Evolutionary conservation across 1,140 invertebrate species (phyloP).

Genomic region (Zaprionus lachaisei): DNA sequence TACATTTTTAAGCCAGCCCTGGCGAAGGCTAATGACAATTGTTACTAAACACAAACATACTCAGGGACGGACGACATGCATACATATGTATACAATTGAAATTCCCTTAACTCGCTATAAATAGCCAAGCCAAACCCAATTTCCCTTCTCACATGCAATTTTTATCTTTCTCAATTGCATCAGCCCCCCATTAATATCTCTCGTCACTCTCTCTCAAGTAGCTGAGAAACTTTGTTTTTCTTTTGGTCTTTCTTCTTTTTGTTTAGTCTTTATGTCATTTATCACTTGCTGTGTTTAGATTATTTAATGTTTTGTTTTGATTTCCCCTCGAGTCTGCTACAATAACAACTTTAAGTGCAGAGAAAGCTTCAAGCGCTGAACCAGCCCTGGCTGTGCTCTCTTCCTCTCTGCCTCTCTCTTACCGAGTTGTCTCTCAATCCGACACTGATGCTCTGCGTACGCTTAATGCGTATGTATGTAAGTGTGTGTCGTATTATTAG

Average conservation of each 20-base stretch:
- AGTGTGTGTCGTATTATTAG: slow-evolving; percentile 33
- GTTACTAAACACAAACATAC: slow-evolving; percentile 17
- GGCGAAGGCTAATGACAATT: slow-evolving; percentile 57
- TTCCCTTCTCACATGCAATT: slow-evolving; percentile 6
- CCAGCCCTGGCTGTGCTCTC: slow-evolving; percentile 19
- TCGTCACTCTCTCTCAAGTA: slow-evolving; percentile 23
- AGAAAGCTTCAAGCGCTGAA: slow-evolving; percentile 30
- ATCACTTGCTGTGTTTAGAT: slow-evolving; percentile 65
- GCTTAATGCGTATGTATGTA: slow-evolving; percentile 4
- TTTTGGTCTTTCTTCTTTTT: slow-evolving; percentile 26
- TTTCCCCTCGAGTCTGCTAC: slow-evolving; percentile 11
- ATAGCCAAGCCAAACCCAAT: slow-evolving; percentile 20
- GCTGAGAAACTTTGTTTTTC: slow-evolving; percentile 31
- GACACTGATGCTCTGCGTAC: slow-evolving; percentile 20
- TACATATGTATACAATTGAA: slow-evolving; percentile 30
- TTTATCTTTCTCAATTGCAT: slow-evolving; percentile 23
- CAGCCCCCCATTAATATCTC: slow-evolving; percentile 8
- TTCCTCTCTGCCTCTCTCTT: not conserved
- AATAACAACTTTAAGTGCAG: slow-evolving; percentile 11
- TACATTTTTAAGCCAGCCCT: slow-evolving; percentile 51
- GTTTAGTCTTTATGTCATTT: slow-evolving; percentile 62
- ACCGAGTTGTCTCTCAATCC: slow-evolving; percentile 38
- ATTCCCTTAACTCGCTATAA: slow-evolving; percentile 25
- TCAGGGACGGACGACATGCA: not conserved
- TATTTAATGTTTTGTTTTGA: slow-evolving; percentile 62